Conservation (phyloP, 2,797 vertebrate species). For the Aeoliscus strigatus region DNA sequence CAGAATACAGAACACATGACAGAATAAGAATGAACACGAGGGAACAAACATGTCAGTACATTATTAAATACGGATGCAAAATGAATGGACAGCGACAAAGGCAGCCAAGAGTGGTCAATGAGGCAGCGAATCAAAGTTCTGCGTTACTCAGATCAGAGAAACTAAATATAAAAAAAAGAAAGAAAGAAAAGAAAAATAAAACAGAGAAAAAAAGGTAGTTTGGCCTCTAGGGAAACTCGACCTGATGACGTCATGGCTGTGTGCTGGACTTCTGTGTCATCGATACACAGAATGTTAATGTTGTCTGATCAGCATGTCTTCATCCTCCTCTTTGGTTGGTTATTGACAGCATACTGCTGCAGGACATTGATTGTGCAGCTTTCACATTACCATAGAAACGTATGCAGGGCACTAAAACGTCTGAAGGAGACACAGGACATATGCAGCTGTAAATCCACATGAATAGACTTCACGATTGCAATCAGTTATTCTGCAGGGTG, state of each 20-base stretch:
- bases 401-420: conserved; percentile 20
- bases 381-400: conserved; percentile 25
- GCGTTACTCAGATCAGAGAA: conserved; percentile 19
- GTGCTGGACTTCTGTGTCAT: conserved; percentile 34
- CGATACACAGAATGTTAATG: conserved; percentile 8
- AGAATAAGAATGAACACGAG: conserved; percentile 36
- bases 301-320: conserved; percentile 31
- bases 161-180: not conserved
- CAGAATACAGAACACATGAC: conserved; percentile 31
- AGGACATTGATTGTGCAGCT: conserved; percentile 21
- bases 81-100: conserved; percentile 9
- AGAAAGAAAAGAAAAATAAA: conserved; percentile 1
- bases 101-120: conserved; percentile 37
- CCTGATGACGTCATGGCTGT: conserved; percentile 23
- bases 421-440: conserved; percentile 21
- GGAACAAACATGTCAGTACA: conserved; percentile 24
- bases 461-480: conserved; percentile 43
- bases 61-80: conserved; percentile 13
- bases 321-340: conserved; percentile 25
- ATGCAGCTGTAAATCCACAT: conserved; percentile 20
- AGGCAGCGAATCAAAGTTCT: conserved; percentile 34
- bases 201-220: not conserved
- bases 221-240: conserved; percentile 13
- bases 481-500: conserved; percentile 38
- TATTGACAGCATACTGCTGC: conserved; percentile 21